Evolutionary conservation across 2,113 vertebrate species (phyloP).

Genomic region (Sinosuthora webbiana): DNA sequence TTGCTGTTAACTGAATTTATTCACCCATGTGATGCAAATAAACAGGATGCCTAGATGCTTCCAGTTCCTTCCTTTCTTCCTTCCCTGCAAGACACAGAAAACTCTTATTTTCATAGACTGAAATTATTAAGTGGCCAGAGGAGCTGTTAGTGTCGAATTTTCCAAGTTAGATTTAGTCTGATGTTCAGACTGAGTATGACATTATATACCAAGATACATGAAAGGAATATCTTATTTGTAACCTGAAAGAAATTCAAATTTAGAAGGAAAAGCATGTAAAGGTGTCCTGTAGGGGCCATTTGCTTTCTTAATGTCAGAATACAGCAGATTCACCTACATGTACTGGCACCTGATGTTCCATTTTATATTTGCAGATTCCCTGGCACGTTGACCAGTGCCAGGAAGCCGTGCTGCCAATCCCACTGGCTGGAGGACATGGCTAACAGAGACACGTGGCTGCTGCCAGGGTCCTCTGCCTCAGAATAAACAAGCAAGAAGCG

Average conservation of each 20-base stretch:
- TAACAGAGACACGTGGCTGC: background rate
- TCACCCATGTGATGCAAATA: background rate
- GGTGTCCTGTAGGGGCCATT: background rate
- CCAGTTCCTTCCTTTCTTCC: background rate
- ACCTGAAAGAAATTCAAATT: background rate
- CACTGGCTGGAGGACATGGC: accelerated
- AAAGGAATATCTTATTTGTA: background rate
- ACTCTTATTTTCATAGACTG: background rate
- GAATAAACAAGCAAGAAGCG: background rate
- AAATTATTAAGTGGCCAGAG: background rate
- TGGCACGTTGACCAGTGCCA: background rate
- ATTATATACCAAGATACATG: background rate
- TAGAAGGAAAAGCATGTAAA: background rate
- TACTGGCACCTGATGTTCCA: accelerated
- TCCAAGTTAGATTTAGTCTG: background rate
- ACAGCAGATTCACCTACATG: accelerated
- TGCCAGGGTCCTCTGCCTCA: background rate
- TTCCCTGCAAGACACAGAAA: background rate
- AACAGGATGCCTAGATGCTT: background rate
- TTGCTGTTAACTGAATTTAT: background rate
- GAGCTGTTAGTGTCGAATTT: background rate
- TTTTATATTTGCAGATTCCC: background rate
- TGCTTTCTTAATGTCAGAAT: background rate
- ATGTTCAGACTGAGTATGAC: background rate
- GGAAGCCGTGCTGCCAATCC: background rate